Evolutionary conservation across 1,140 invertebrate species (phyloP).

Genomic region (Trachymyrmex cornetzi): DNA sequence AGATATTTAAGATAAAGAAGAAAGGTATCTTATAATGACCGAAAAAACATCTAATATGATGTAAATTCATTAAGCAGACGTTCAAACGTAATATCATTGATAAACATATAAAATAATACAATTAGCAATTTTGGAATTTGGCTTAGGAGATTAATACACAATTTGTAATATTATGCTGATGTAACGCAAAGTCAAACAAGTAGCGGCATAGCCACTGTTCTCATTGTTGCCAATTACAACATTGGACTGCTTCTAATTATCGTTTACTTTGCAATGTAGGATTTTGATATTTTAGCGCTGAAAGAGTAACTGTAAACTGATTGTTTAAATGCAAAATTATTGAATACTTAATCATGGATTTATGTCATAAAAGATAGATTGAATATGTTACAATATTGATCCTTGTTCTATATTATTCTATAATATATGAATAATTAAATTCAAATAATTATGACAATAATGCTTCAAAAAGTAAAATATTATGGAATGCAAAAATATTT

Average conservation of each 20-base stretch:
- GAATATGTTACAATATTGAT: not conserved
- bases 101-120: constrained; percentile 1
- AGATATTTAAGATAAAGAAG: not conserved
- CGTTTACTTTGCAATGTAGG: not conserved
- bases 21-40: not conserved
- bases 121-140: constrained; percentile 29
- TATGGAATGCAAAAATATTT: not conserved
- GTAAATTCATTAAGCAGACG: not conserved
- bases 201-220: constrained; percentile 29
- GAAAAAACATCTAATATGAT: not conserved
- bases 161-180: constrained; percentile 44
- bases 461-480: not conserved
- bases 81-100: not conserved
- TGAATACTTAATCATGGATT: not conserved
- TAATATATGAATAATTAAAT: no score
- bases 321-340: not conserved
- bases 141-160: not conserved
- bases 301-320: constrained; percentile 3
- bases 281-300: not conserved
- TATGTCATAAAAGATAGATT: not conserved
- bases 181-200: constrained; percentile 70
- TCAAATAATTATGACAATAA: not conserved
- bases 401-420: not conserved
- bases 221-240: constrained; percentile 57
- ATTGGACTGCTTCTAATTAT: constrained; percentile 35